Percentiles rank a stretch among this genome's conserved stretches.
Conservation (phyloP, 2,113 vertebrate species). For the Chionodraco myersi region DNA sequence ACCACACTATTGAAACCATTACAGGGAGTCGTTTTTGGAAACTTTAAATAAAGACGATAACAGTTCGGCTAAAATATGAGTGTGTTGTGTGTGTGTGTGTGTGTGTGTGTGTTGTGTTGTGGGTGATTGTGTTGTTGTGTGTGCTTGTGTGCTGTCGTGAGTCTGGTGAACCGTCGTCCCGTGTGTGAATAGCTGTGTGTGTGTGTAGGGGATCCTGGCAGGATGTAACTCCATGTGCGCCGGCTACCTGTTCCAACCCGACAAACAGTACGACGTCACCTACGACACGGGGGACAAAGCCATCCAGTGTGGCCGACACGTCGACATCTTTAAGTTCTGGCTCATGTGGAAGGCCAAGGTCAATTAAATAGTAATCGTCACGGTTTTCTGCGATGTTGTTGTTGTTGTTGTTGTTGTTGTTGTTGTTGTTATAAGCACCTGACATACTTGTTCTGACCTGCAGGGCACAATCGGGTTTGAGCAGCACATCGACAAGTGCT, state of each 20-base stretch:
- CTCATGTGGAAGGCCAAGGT: constrained; percentile 99
- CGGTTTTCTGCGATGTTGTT: neutral
- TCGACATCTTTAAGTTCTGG: constrained; percentile 99
- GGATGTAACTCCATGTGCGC: constrained; percentile 99
- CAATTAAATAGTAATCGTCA: constrained; percentile 6
- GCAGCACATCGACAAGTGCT: constrained; percentile 96
- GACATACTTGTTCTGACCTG: neutral
- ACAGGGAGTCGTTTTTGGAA: too few species aligned
- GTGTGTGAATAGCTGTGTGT: neutral
- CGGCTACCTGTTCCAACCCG: constrained; percentile 97
- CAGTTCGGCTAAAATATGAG: too few species aligned
- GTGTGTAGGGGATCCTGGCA: constrained; percentile 90
- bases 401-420: neutral
- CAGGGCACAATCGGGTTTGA: constrained; percentile 98
- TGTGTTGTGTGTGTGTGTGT: neutral
- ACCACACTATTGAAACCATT: neutral
- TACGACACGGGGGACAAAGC: constrained; percentile 98
- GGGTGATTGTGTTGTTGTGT: too few species aligned
- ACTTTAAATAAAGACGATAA: too few species aligned
- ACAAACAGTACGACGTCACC: constrained; percentile 97
- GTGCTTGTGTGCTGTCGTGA: too few species aligned
- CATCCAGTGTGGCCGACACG: constrained; percentile 97
- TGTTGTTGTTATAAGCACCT: neutral
- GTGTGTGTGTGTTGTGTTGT: too few species aligned
- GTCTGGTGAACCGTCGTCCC: too few species aligned